A percentile compares a stretch with the other conserved stretches of the same genome.
Conservation (phyloP, 2,888 invertebrate genomes). For the Latheticus oryzae region DNA sequence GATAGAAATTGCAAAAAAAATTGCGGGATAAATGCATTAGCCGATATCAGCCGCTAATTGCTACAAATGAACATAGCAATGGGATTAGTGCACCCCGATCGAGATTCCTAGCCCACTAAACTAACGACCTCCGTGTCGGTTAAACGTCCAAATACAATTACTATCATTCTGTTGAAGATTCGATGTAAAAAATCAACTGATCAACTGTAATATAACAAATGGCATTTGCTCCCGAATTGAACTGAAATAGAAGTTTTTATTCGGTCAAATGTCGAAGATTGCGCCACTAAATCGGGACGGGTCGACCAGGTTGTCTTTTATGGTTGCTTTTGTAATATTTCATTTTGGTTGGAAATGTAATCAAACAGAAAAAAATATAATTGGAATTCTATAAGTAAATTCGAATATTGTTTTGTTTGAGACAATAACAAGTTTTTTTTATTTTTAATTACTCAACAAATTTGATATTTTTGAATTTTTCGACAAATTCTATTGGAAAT, state of each 20-base stretch:
- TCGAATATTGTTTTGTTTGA: constrained; percentile 8
- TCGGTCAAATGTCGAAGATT: constrained; percentile 56
- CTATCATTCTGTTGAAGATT: constrained; percentile 17
- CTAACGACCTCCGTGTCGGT: constrained; percentile 47
- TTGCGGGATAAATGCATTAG: constrained; percentile 59
- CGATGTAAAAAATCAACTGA: constrained; percentile 37
- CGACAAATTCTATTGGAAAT: no score
- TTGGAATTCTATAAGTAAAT: no score
- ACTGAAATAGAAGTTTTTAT: constrained; percentile 55
- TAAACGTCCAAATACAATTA: constrained; percentile 22
- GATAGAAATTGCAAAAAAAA: constrained; percentile 55
- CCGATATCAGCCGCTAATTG: constrained; percentile 62
- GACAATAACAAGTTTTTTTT: no score
- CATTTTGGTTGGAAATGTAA: constrained; percentile 28
- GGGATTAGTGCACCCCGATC: constrained; percentile 58
- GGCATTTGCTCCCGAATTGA: constrained; percentile 57
- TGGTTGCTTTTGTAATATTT: constrained; percentile 24
- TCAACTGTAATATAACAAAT: constrained; percentile 56
- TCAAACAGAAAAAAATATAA: no score
- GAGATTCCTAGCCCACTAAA: constrained; percentile 46
- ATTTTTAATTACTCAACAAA: no score
- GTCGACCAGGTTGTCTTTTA: constrained; percentile 39
- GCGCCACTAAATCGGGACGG: constrained; percentile 50
- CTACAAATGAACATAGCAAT: constrained; percentile 63
- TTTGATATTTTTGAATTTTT: no score